phyloP scores from a whole-genome alignment of 2,113 vertebrate genomes.

The Arvicanthis niloticus region DNA sequence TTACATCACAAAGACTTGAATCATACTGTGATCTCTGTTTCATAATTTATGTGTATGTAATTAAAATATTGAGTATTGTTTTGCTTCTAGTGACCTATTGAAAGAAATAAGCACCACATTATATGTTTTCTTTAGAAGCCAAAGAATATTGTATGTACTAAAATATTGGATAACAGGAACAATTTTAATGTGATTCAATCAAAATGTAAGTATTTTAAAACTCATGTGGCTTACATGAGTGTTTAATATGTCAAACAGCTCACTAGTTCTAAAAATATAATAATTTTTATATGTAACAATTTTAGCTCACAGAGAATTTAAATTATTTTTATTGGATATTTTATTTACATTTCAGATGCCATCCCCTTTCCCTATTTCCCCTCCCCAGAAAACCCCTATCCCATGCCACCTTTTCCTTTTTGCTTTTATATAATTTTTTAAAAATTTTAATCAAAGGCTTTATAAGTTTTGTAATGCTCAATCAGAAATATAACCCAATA shows the following conservation, averaged over 20 bases:
- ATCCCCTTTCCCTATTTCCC: too few species aligned
- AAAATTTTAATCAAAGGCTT: too few species aligned
- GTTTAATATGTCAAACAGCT: background rate
- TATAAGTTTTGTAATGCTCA: too few species aligned
- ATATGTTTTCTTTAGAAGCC: background rate
- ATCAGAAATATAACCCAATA: too few species aligned
- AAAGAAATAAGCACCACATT: conserved; percentile 22
- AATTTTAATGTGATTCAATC: background rate
- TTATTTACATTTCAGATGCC: too few species aligned
- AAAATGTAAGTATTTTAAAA: background rate
- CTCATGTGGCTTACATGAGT: background rate
- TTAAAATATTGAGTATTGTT: conserved; percentile 54
- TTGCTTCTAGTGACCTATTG: conserved; percentile 55
- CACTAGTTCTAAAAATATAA: background rate
- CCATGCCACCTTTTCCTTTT: too few species aligned
- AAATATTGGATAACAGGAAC: background rate
- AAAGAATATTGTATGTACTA: background rate
- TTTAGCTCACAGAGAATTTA: background rate
- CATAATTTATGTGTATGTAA: conserved; percentile 63
- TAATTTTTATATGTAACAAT: background rate
- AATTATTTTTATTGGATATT: too few species aligned
- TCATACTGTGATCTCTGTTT: conserved; percentile 63
- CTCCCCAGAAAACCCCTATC: too few species aligned
- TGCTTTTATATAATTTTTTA: too few species aligned
- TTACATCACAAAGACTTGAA: conserved; percentile 43